Base-by-base conservation (phyloP, 2,113 vertebrate species). In the Seriola quinqueradiata region DNA sequence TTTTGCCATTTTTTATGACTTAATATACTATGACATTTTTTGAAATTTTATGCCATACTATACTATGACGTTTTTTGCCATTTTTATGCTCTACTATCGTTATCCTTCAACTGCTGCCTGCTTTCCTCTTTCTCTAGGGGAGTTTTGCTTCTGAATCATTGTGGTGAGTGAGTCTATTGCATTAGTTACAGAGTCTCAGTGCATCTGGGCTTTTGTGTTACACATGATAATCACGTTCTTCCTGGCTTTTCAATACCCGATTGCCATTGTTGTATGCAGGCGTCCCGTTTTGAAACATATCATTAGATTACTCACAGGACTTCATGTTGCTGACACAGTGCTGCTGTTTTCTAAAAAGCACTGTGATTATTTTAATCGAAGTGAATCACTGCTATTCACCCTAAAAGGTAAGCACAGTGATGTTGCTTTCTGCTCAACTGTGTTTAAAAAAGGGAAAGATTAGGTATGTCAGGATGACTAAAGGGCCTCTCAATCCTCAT, bases 321-420 rank as follows among this genome's bases (percentile, higher is more conserved):
- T 69, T 82, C 28, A 54, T 72, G 58, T 75, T 84, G 57, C 79
- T 65, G 72, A 90, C 81, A 81, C 73, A 76, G 69, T 64, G 71
- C 77, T 48, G 68, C 79, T 48, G 73, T 71, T 88, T 81, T 70
- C 67, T 46, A 50, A 88, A 81, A 85, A 84, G 36, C 50, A 68
- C 59, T 59, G 65, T 69, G 67, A 86, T 87, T 84, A 87, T 71
- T 81, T 86, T 84, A 88, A 91, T 84, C 66, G 1, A 83, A 82
- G 38, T 80, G 75, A 87, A 83, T 79, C 79, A 82, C 59, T 74
- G 69, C 55, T 77, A 82, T 85, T 52, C 55, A 54, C 32, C 70
- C 69, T 72, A 23, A 21, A 72, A 58, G 16, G 77, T 79, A 68
- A 73, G 66, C 54, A 40, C 38, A 44, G 65, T 4, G 23, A 75